phyloP scores from a whole-genome alignment of 2,797 vertebrate genomes.

The Phrynocephalus vlangalii region DNA sequence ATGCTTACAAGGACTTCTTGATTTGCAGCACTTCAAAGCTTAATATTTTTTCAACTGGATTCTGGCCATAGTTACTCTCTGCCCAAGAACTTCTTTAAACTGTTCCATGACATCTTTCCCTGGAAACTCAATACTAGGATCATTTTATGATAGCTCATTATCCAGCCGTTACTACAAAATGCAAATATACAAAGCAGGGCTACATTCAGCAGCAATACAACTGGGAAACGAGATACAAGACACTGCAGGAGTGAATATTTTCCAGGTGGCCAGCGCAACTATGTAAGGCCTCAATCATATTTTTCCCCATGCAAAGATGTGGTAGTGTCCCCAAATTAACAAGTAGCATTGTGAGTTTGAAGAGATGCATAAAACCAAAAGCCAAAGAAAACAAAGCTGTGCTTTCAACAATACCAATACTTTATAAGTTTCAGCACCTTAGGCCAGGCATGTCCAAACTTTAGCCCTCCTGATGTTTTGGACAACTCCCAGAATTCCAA shows the following conservation, averaged over 20 bases:
- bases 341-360: background rate
- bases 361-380: background rate
- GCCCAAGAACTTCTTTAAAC: background rate
- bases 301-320: background rate
- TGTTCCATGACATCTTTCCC: background rate
- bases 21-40: no score
- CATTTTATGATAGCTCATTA: background rate
- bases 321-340: background rate
- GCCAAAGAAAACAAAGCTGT: no score
- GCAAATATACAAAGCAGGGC: background rate
- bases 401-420: no score
- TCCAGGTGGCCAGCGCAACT: background rate
- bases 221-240: background rate
- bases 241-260: background rate
- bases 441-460: no score
- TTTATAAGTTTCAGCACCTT: no score
- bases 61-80: slow-evolving; percentile 6
- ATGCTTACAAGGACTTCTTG: no score
- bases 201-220: background rate
- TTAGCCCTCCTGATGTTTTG: no score
- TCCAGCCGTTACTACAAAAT: background rate
- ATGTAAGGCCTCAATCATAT: background rate
- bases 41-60: background rate
- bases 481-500: no score
- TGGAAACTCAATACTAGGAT: background rate